Evolutionary conservation across 2,797 vertebrate species (phyloP).

Genomic region (Pseudochirops cupreus): DNA sequence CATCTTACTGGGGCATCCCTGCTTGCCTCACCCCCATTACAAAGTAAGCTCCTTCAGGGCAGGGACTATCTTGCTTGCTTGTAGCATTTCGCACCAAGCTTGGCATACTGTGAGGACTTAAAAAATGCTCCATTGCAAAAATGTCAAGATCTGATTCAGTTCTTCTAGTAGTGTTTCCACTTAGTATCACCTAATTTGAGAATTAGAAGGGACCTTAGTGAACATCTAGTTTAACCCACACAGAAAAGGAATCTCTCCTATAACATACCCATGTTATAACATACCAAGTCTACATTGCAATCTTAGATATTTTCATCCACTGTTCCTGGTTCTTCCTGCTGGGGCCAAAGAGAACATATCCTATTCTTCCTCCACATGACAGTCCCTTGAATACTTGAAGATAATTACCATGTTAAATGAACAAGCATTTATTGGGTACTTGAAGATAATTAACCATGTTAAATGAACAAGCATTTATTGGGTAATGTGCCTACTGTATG

Average conservation of each 20-base stretch:
- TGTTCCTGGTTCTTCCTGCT: background rate
- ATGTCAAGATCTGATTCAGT: background rate
- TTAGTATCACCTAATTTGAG: background rate
- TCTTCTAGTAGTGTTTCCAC: background rate
- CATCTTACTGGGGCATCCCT: background rate
- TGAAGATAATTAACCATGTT: too few species aligned
- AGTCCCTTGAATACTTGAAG: background rate
- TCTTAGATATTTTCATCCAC: background rate
- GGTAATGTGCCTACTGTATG: background rate
- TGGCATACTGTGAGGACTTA: background rate
- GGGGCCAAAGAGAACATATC: background rate
- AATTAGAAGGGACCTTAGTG: background rate
- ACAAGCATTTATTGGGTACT: too few species aligned
- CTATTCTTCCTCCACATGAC: background rate
- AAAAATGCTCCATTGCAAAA: background rate
- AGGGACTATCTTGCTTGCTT: background rate
- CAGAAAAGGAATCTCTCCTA: background rate
- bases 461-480: too few species aligned
- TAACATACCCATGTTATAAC: background rate
- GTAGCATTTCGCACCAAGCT: background rate
- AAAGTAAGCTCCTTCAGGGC: background rate
- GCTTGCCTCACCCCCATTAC: background rate
- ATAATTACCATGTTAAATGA: background rate
- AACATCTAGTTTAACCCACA: background rate
- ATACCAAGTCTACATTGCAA: background rate